Conservation (phyloP, 2,888 invertebrate genomes). For the Drosophila algonquin region DNA sequence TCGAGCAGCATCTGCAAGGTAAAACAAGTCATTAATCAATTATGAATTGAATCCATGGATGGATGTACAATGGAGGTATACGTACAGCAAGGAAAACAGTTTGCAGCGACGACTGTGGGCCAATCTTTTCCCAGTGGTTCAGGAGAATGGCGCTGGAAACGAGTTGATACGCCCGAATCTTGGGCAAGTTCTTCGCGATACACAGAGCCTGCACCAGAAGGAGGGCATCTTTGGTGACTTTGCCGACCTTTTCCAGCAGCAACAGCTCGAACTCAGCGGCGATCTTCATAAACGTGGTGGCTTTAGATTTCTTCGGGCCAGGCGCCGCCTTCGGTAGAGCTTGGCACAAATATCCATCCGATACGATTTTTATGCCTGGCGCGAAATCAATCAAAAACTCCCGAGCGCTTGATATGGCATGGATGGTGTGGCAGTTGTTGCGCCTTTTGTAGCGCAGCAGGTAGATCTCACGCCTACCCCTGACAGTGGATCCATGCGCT, state of each 20-base stretch:
- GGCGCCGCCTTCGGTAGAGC: constrained; percentile 59
- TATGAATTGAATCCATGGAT: neutral
- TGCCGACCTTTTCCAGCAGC: constrained; percentile 25
- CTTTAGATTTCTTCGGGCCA: constrained; percentile 11
- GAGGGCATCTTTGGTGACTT: constrained; percentile 43
- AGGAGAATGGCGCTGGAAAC: constrained; percentile 20
- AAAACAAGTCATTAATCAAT: neutral
- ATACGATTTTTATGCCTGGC: constrained; percentile 57
- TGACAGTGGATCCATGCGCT: constrained; percentile 12
- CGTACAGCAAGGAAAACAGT: constrained; percentile 19
- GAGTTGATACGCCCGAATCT: constrained; percentile 43
- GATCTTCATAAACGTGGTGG: constrained; percentile 47
- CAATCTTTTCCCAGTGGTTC: neutral
- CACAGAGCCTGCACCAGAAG: constrained; percentile 45
- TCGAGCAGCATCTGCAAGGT: constrained; percentile 19
- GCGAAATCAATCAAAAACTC: constrained; percentile 66
- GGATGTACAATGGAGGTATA: neutral
- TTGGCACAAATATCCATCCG: constrained; percentile 39
- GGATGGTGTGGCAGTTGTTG: constrained; percentile 55
- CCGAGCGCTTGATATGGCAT: constrained; percentile 37
- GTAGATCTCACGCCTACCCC: constrained; percentile 17
- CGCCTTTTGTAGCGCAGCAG: neutral
- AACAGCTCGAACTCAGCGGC: constrained; percentile 36
- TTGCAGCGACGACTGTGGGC: neutral
- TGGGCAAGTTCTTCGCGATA: constrained; percentile 18